phyloP scores from a whole-genome alignment of 1,140 invertebrate genomes.

The Leguminivora glycinivorella region DNA sequence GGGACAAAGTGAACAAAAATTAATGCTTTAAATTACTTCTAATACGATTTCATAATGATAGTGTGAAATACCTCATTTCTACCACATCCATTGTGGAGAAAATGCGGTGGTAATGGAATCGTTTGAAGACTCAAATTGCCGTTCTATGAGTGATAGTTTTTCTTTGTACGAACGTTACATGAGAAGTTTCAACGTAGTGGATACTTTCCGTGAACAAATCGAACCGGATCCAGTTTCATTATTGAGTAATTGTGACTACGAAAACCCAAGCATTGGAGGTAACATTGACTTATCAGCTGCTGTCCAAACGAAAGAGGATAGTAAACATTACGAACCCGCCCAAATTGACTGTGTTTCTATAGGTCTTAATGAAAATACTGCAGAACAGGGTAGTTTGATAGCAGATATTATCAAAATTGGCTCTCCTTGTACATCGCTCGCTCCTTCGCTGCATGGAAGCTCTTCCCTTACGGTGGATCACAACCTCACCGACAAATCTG shows the following conservation, averaged over 20 bases:
- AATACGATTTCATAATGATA: not conserved
- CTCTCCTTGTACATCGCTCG: slow-evolving; percentile 47
- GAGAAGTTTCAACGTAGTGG: slow-evolving; percentile 70
- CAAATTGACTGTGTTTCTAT: slow-evolving; percentile 47
- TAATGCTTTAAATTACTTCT: not conserved
- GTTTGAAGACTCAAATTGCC: slow-evolving; percentile 68
- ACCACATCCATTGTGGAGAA: slow-evolving; percentile 14
- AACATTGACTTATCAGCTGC: slow-evolving; percentile 63
- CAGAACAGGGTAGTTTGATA: slow-evolving; percentile 48
- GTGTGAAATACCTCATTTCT: slow-evolving; percentile 9
- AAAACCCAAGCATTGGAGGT: slow-evolving; percentile 57
- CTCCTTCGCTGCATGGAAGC: slow-evolving; percentile 52
- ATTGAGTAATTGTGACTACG: slow-evolving; percentile 49
- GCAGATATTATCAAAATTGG: slow-evolving; percentile 50
- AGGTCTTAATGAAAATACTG: slow-evolving; percentile 41
- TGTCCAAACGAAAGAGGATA: slow-evolving; percentile 43
- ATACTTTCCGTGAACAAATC: slow-evolving; percentile 51
- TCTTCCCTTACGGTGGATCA: slow-evolving; percentile 53
- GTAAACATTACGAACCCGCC: slow-evolving; percentile 48
- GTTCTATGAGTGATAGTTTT: slow-evolving; percentile 69
- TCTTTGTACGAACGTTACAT: slow-evolving; percentile 71
- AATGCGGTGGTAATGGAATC: slow-evolving; percentile 69
- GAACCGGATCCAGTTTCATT: slow-evolving; percentile 40
- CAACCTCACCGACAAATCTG: slow-evolving; percentile 59
- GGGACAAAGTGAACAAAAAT: not conserved